Evolutionary conservation across 2,113 vertebrate species (phyloP).

Genomic region (Ranitomeya variabilis): DNA sequence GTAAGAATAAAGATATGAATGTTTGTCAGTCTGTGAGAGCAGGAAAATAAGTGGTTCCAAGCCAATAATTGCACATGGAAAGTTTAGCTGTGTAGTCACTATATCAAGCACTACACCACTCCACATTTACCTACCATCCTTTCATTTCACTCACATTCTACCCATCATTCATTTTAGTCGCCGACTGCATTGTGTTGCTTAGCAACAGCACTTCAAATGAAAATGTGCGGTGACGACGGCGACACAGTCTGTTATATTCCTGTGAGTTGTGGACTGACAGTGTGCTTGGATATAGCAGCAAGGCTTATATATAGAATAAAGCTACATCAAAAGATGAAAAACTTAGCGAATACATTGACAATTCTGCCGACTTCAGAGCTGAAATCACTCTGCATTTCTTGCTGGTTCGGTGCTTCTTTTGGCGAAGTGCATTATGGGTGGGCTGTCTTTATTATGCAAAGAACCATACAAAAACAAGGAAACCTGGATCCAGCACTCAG

Average conservation of each 20-base stretch:
- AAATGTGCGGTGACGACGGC: background rate
- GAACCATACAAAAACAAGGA: no score
- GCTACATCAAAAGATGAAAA: background rate
- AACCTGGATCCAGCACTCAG: no score
- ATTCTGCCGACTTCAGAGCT: no score
- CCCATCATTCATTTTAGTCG: background rate
- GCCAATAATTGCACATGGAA: constrained; percentile 23
- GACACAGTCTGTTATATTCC: background rate
- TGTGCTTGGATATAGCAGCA: background rate
- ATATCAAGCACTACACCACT: constrained; percentile 2
- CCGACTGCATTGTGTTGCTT: background rate
- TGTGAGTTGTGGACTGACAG: background rate
- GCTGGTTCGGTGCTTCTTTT: no score
- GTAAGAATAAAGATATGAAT: constrained; percentile 15
- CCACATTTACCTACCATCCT: background rate
- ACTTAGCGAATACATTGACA: background rate
- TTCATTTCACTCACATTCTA: background rate
- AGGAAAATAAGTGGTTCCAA: constrained; percentile 22
- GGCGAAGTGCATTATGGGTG: no score
- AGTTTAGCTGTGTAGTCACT: background rate
- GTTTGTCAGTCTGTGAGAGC: constrained; percentile 17
- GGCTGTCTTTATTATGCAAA: no score
- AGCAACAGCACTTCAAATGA: background rate
- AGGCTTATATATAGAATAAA: background rate
- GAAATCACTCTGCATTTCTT: no score